phyloP scores from a whole-genome alignment of 2,888 invertebrate species.

The Polylopha cassiicola region DNA sequence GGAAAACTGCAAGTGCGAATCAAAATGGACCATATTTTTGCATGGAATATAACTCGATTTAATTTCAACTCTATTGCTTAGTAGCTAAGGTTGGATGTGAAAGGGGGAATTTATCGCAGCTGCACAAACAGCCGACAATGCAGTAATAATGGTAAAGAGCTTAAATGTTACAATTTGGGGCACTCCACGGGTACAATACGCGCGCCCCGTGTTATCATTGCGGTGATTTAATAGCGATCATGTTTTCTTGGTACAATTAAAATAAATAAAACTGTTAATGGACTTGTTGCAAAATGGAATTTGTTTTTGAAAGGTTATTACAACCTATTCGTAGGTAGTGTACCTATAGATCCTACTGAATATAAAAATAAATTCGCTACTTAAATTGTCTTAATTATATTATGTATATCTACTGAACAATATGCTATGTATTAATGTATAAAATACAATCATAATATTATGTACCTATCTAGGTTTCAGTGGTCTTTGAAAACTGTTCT shows the following conservation, averaged over 20 bases:
- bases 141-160: constrained; percentile 59
- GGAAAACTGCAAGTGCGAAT: constrained; percentile 10
- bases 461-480: too few relatives aligned
- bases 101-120: constrained; percentile 25
- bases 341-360: too few relatives aligned
- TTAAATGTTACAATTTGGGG: constrained; percentile 56
- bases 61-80: not conserved
- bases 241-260: constrained; percentile 15
- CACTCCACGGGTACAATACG: constrained; percentile 40
- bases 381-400: too few relatives aligned
- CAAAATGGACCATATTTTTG: constrained; percentile 5
- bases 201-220: constrained; percentile 15
- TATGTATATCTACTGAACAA: too few relatives aligned
- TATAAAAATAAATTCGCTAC: too few relatives aligned
- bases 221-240: constrained; percentile 17
- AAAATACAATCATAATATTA: too few relatives aligned
- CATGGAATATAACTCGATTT: not conserved
- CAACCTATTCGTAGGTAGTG: too few relatives aligned
- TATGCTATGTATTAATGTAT: too few relatives aligned
- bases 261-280: too few relatives aligned
- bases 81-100: not conserved
- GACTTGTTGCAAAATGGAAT: constrained; percentile 17
- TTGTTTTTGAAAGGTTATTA: constrained; percentile 15
- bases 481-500: too few relatives aligned
- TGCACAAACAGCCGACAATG: constrained; percentile 45